Evolutionary conservation across 2,888 invertebrate species (phyloP).

Genomic region (Orthosia gothica): DNA sequence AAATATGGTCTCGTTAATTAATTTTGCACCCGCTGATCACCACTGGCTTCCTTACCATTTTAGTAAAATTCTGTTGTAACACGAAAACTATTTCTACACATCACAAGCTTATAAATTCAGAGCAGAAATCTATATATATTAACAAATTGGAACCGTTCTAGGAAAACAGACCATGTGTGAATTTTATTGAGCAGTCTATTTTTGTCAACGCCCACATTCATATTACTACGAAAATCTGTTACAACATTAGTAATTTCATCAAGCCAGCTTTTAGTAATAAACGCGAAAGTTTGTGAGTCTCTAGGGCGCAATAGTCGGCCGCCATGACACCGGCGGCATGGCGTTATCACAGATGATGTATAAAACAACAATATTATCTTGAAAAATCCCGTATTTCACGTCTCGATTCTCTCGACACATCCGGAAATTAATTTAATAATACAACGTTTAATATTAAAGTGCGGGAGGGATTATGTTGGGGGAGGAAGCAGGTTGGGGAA

Average conservation of each 20-base stretch:
- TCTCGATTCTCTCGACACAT: slow-evolving; percentile 74
- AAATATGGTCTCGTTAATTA: background rate
- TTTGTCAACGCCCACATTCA: background rate
- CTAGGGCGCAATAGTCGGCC: slow-evolving; percentile 24
- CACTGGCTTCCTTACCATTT: background rate
- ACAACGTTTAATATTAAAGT: slow-evolving; percentile 74
- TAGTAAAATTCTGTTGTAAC: no score
- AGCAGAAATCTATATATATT: background rate
- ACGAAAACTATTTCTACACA: background rate
- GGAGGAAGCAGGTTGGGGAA: slow-evolving; percentile 25
- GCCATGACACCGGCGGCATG: background rate
- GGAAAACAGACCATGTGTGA: background rate
- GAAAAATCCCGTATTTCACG: slow-evolving; percentile 66
- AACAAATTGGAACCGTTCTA: background rate
- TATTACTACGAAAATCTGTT: slow-evolving; percentile 15
- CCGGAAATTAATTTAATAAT: slow-evolving; percentile 83
- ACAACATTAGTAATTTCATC: slow-evolving; percentile 53
- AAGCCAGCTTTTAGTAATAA: slow-evolving; percentile 39
- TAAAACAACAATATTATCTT: slow-evolving; percentile 65
- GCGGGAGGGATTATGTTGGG: slow-evolving; percentile 29
- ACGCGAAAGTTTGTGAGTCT: slow-evolving; percentile 40
- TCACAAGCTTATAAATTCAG: background rate
- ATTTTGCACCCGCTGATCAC: background rate
- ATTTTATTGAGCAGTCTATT: background rate
- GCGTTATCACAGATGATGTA: slow-evolving; percentile 20